A percentile compares a stretch with the other conserved stretches of the same genome.
These are phyloP conservation scores for Sebastes itinus DNA, from an alignment of 2,797 vertebrate species.

Conservation along the genomic window DNA sequence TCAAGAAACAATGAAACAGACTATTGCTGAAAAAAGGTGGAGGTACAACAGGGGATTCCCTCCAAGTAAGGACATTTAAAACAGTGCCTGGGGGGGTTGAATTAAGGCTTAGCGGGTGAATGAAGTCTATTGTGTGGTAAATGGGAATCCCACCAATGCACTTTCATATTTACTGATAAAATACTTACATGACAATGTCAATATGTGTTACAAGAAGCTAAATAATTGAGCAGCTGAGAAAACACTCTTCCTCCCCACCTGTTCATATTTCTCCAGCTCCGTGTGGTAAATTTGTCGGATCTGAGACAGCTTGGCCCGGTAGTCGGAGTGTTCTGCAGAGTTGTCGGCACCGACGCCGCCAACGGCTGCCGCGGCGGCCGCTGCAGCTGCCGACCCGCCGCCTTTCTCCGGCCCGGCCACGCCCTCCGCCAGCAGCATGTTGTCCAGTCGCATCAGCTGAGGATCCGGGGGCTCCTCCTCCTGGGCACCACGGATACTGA, in stretches of 20 bases:
- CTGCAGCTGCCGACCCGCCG: slow-evolving; percentile 91
- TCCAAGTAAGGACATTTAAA: neutral
- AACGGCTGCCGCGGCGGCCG: slow-evolving; percentile 90
- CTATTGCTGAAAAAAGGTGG: neutral
- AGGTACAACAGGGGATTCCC: neutral
- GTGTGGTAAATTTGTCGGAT: slow-evolving; percentile 99
- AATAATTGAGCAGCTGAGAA: neutral
- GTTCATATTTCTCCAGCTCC: slow-evolving; percentile 99
- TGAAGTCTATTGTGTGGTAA: neutral
- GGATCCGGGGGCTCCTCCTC: slow-evolving; percentile 98
- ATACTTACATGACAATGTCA: slow-evolving; percentile 5
- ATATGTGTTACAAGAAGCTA: neutral
- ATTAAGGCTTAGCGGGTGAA: neutral
- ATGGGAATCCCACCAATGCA: neutral
- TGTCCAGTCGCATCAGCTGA: slow-evolving; percentile 98
- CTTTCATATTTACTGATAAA: neutral
- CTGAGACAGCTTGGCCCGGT: slow-evolving; percentile 97
- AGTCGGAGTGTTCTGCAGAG: slow-evolving; percentile 96
- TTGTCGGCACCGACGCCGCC: slow-evolving; percentile 92
- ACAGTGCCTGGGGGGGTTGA: neutral
- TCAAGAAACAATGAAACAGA: neutral
- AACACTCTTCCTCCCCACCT: slow-evolving; percentile 82
- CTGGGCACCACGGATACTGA: slow-evolving; percentile 98
- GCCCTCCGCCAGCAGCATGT: slow-evolving; percentile 98
- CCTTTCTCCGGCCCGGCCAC: slow-evolving; percentile 98